These are phyloP conservation scores for Thermophis baileyi DNA, from an alignment of 2,113 vertebrate genomes.

Conservation along the genomic window DNA sequence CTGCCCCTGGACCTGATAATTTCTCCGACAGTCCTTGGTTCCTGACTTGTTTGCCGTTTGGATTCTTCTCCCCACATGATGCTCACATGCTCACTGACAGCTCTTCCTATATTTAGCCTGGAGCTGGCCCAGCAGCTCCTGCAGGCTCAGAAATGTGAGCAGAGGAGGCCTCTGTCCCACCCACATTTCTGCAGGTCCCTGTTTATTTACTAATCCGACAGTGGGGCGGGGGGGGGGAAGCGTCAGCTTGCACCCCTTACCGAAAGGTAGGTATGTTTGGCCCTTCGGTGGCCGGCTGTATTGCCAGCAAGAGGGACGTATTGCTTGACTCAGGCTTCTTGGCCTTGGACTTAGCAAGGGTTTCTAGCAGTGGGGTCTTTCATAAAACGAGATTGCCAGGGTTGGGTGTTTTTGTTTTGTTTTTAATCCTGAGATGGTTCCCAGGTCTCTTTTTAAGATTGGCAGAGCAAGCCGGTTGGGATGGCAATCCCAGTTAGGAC, in stretches of 20 bases:
- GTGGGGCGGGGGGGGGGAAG: background rate
- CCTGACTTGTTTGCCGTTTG: conserved; percentile 10
- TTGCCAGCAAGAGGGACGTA: too few species aligned
- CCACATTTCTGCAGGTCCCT: background rate
- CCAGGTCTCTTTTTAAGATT: background rate
- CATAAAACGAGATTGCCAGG: too few species aligned
- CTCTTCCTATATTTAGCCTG: conserved; percentile 87
- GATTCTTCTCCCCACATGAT: background rate
- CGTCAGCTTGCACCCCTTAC: conserved; percentile 16
- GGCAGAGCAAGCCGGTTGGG: background rate
- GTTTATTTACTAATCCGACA: conserved; percentile 27
- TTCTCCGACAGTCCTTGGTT: background rate
- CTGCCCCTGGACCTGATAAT: background rate
- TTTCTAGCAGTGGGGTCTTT: background rate
- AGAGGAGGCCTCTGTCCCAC: conserved; percentile 49
- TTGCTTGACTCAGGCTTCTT: background rate
- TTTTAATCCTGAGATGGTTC: background rate
- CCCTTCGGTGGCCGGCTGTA: background rate
- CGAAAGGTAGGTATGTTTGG: conserved; percentile 50
- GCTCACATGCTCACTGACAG: conserved; percentile 48
- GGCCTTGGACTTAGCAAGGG: background rate
- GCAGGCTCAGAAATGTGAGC: conserved; percentile 78
- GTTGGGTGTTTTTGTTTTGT: too few species aligned
- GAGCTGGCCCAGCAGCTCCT: conserved; percentile 54
- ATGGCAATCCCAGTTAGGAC: background rate